Evolutionary conservation across 2,888 invertebrate species (phyloP), one percentile per base, ranked within the genome.

Genomic region (Geophilus truncorum): DNA sequence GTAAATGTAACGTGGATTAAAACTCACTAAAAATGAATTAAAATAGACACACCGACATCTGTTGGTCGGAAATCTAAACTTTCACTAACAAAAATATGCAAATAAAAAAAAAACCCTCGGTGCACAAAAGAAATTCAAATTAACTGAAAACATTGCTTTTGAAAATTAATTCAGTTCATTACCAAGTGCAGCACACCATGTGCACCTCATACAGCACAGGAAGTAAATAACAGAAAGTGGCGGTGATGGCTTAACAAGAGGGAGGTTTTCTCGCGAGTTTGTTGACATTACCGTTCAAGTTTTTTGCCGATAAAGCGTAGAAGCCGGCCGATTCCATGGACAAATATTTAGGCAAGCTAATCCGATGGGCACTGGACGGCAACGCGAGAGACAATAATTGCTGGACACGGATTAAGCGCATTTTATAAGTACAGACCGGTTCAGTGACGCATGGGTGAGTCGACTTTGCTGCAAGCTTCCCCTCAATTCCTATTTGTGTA

Each of bases 301-400:
- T 79, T 36, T 81, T 81, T 7, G 78, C 81, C 25, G 81, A 79
- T 18, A 78, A 51, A 6, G 79, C 57, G 62, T 81, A 81, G n/a
- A 81, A 81, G 21, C 34, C 28, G 51, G 51, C 21, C 15, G 70
- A 1, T 28, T 70, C 70, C 70, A 70, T 70, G 70, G 70, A 70
- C 15, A 70, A 28, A 28, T 70, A 70, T 51, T 51, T 51, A 7
- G 51, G 51, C 51, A 51, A 51, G 18, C 18, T 70, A 70, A 70
- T 70, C 70, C 70, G 28, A 7, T 7, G 4, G 28, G 70, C 10
- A 28, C 15, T 70, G 51, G 18, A 5, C n/a, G n/a, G 51, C 18
- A 51, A 51, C 7, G 51, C 18, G 18, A 70, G 25, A 70, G 25
- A 28, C n/a, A 28, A 28, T 15, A 28, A 28, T 70, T 28, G 70